Conservation (phyloP, 2,113 vertebrate species). For the Corydoras maculifer region DNA sequence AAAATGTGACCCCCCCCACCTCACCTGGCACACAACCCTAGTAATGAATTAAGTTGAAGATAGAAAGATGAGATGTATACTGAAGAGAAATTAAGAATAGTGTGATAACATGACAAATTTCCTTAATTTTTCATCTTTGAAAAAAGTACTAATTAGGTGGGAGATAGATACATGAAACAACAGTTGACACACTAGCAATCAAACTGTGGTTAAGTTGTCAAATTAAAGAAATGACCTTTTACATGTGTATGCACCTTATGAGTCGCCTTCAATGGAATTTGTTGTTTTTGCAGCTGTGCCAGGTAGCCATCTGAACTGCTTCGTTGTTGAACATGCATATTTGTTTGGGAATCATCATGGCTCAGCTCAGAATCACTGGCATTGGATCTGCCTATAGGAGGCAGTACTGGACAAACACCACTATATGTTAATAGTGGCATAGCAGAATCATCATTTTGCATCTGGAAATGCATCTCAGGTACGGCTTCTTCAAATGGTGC, state of each 20-base stretch:
- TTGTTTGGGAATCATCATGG: conserved; percentile 25
- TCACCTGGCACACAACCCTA: too few species aligned
- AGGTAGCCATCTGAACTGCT: conserved; percentile 67
- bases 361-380: conserved; percentile 40
- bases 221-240: not conserved
- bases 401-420: conserved; percentile 52
- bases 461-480: conserved; percentile 32
- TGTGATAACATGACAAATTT: too few species aligned
- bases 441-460: conserved; percentile 20
- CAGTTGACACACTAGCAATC: too few species aligned
- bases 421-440: conserved; percentile 18
- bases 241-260: conserved; percentile 66
- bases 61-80: too few species aligned
- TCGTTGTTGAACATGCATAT: conserved; percentile 28
- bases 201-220: too few species aligned
- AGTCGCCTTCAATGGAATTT: conserved; percentile 45
- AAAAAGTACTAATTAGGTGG: too few species aligned
- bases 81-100: too few species aligned
- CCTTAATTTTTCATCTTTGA: too few species aligned
- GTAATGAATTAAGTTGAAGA: too few species aligned
- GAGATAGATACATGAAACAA: too few species aligned
- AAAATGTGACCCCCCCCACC: too few species aligned
- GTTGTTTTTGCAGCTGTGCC: conserved; percentile 60
- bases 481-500: conserved; percentile 31
- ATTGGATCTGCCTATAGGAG: conserved; percentile 52